Percentiles rank a stretch among this genome's conserved stretches.
Evolutionary conservation across 2,888 invertebrate genomes (phyloP).

Genomic region (Adelphocoris suturalis): DNA sequence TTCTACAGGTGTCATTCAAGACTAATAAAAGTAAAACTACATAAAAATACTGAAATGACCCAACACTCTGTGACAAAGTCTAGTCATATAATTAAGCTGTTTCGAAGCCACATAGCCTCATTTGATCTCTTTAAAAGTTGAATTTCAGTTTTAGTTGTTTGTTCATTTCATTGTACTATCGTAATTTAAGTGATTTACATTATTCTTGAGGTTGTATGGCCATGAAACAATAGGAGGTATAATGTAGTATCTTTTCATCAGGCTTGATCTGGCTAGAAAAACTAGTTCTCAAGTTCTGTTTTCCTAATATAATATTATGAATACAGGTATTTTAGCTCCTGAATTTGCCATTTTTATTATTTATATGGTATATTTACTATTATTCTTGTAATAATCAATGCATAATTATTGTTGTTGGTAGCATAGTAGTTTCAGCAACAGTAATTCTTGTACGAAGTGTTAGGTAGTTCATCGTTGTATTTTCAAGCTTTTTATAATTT

Average conservation of each 20-base stretch:
- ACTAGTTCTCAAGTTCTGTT: constrained; percentile 68
- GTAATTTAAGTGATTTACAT: constrained; percentile 65
- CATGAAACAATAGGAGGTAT: constrained; percentile 71
- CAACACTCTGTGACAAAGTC: constrained; percentile 73
- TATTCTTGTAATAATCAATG: constrained; percentile 74
- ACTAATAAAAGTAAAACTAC: constrained; percentile 86
- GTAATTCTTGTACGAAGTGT: constrained; percentile 74
- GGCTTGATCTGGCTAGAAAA: constrained; percentile 62
- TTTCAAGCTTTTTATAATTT: constrained; percentile 74
- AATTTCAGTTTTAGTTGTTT: constrained; percentile 54
- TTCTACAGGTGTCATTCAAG: constrained; percentile 98
- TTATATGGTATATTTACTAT: constrained; percentile 72
- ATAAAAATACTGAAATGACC: constrained; percentile 74
- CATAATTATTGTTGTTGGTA: constrained; percentile 75
- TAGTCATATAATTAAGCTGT: constrained; percentile 75
- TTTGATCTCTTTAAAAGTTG: constrained; percentile 74
- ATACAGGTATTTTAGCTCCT: constrained; percentile 72
- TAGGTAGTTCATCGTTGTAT: constrained; percentile 75
- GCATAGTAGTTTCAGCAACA: constrained; percentile 75
- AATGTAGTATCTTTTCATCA: constrained; percentile 67
- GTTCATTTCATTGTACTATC: constrained; percentile 56
- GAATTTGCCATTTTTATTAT: constrained; percentile 74
- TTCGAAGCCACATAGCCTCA: constrained; percentile 74
- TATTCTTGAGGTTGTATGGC: constrained; percentile 73
- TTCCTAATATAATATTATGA: constrained; percentile 69